A percentile compares a stretch with the other conserved stretches of the same genome.
phyloP scores from a whole-genome alignment of 2,113 vertebrate genomes.

The Pholis gunnellus region DNA sequence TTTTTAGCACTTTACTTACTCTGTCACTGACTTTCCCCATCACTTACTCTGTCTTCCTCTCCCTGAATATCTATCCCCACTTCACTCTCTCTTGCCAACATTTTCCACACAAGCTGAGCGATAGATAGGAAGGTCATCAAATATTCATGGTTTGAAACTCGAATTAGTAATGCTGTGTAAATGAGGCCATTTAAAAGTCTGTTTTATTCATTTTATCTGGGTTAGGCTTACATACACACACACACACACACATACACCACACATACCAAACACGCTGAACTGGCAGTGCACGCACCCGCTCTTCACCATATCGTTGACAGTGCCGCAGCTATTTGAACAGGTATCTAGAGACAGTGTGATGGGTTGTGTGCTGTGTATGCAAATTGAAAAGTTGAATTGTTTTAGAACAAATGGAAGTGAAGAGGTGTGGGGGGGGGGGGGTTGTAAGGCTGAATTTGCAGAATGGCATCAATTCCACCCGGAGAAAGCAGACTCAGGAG shows the following conservation, averaged over 20 bases:
- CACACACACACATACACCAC: constrained; percentile 26
- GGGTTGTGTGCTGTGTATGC: constrained; percentile 76
- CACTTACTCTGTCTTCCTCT: constrained; percentile 43
- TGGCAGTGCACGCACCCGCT: constrained; percentile 33
- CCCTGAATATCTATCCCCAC: constrained; percentile 13
- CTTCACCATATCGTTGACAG: constrained; percentile 66
- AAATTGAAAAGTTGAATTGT: constrained; percentile 79
- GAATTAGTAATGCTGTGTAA: constrained; percentile 79
- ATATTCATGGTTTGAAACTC: constrained; percentile 79
- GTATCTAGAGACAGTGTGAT: constrained; percentile 75
- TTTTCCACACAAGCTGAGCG: constrained; percentile 60
- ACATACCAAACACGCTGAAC: constrained; percentile 30
- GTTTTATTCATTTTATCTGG: constrained; percentile 83
- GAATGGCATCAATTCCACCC: constrained; percentile 65
- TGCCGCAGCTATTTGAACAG: constrained; percentile 74
- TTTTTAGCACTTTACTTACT: constrained; percentile 31
- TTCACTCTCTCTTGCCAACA: constrained; percentile 40
- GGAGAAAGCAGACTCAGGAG: constrained; percentile 68
- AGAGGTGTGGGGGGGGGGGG: constrained; percentile 58
- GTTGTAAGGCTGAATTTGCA: constrained; percentile 73
- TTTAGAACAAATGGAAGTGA: constrained; percentile 69
- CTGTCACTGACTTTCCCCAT: constrained; percentile 50
- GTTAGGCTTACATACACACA: constrained; percentile 69
- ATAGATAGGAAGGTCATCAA: constrained; percentile 73
- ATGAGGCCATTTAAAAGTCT: constrained; percentile 84